Conservation (phyloP, 1,140 invertebrate species). For the Hirudo medicinalis region DNA sequence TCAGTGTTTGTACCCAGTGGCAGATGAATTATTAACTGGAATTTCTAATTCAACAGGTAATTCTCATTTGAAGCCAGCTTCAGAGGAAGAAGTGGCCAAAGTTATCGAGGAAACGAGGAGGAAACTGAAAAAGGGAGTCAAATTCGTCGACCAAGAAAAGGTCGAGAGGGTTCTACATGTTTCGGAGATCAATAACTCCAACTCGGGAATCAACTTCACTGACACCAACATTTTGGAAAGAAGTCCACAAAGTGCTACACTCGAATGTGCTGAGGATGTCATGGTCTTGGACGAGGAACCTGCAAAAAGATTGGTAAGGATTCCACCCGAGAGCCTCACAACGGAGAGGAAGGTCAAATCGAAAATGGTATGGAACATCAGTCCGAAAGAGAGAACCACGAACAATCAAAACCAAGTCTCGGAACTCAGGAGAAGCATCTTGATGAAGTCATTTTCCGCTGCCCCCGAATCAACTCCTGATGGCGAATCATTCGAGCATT, state of each 20-base stretch:
- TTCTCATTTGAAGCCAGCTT: slow-evolving; percentile 24
- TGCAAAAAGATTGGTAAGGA: slow-evolving; percentile 1
- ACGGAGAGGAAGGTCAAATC: background rate
- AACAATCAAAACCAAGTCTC: no score
- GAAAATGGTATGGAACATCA: background rate
- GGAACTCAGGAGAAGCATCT: background rate
- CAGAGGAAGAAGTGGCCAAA: slow-evolving; percentile 26
- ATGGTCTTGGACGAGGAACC: no score
- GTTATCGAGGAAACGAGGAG: slow-evolving; percentile 23
- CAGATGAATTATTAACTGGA: background rate
- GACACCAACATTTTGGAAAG: no score
- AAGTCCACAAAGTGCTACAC: no score
- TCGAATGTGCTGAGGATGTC: no score
- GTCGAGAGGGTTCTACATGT: background rate
- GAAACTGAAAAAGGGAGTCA: slow-evolving; percentile 10
- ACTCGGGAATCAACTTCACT: no score
- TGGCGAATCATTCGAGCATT: background rate
- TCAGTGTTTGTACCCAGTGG: slow-evolving; percentile 5
- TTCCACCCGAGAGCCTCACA: background rate
- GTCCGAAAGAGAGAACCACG: background rate
- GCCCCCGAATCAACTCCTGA: background rate
- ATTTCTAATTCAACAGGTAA: slow-evolving; percentile 23
- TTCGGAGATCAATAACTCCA: no score
- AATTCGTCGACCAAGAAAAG: background rate
- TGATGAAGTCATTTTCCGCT: background rate